Base-by-base conservation (phyloP, 2,797 vertebrate species). In the Sebastes nivosus region DNA sequence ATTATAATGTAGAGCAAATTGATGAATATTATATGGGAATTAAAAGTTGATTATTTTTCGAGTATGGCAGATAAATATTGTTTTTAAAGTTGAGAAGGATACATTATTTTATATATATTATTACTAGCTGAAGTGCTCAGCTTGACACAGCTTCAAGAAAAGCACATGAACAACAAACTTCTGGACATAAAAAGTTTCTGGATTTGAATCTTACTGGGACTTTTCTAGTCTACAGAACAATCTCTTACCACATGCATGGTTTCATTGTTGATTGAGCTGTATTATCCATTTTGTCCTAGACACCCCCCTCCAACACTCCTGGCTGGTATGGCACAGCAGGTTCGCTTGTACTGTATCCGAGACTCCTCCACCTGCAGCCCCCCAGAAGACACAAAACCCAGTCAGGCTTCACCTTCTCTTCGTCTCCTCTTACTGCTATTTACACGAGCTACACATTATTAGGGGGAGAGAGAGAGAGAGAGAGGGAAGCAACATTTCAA, bases 321-420 rank as follows among this genome's bases (percentile, higher is more conserved):
- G 87, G 78, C 72, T 90, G 80, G 85, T 84, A 79, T 84, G 85
- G 86, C 90, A 89, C 92, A 92, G 92, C 90, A 89, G 92, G 89
- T 87, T 70, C 57, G 65, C 88, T 88, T 88, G 83, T 89, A 68
- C 80, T 87, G 78, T 73, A 86, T 63, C 22, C 70, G 59, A 81
- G 75, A 69, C 72, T 87, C 71, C 87, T 91, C 84, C 92, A 95
- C 91, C 90, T 94, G 90, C 86, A 83, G 84, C 82, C 55, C 77
- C 64, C 79, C 72, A 73, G 72, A 87, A 67, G 73, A 78, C 76
- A 74, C 80, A 54, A 70, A 86, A 86, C 79, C 63, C 66, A 74
- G 81, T 67, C 77, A 77, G 75, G 72, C 78, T 87, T 81, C 73
- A 78, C 81, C 80, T 87, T 64, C 67, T 78, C 38, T 16, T 16